Base-by-base conservation (phyloP, 2,888 invertebrate species). In the Sesamia inferens region DNA sequence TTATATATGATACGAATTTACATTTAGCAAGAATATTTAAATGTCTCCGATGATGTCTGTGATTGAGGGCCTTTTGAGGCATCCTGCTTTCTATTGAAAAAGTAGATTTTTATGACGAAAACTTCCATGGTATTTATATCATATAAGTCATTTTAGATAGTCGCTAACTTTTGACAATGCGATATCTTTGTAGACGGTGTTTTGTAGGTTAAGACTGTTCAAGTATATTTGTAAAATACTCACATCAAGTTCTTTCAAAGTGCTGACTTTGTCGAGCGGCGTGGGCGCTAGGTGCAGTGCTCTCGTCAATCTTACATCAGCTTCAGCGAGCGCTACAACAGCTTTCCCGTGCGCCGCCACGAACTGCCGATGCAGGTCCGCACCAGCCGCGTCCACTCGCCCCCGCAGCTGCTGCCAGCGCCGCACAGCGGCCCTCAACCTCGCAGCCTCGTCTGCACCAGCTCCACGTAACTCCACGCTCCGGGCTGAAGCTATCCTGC, bases 261-360 rank as follows among this genome's bases (percentile, higher is more conserved):
- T 96, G 85, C 86, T 96, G 76, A 64, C 94, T 85, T 90, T 95
- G 88, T 92, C 97, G 83, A 86, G 94, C 82, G 88, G 97, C 87
- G 82, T 92, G 80, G 95, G 96, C 0, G 97, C 94, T 2, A 98
- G 94, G 85, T 97, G 97, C 86, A 98, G 96, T 5, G 98, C 92
- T 73, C 98, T 97, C 0, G 98, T 98, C 22, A 98, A 93, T 55
- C 97, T 95, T 0, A 97, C 97, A 86, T 98, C 98, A 0, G 98
- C 96, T 85, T 97, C 97, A 0, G 97, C 97, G 39, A 98, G 92
- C 5, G 97, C 97, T 16, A 98, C 97, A 0, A 98, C 97, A 0
- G 98, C 97, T 48, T 97, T 97, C 7, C 97, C 97, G 76, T 98
- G 98, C 19, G 97, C 97, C 5, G 97, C 96, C 19, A 97, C 97